Conservation (phyloP, 1,140 invertebrate genomes). For the roundworm (Caenorhabditis elegans) region DNA sequence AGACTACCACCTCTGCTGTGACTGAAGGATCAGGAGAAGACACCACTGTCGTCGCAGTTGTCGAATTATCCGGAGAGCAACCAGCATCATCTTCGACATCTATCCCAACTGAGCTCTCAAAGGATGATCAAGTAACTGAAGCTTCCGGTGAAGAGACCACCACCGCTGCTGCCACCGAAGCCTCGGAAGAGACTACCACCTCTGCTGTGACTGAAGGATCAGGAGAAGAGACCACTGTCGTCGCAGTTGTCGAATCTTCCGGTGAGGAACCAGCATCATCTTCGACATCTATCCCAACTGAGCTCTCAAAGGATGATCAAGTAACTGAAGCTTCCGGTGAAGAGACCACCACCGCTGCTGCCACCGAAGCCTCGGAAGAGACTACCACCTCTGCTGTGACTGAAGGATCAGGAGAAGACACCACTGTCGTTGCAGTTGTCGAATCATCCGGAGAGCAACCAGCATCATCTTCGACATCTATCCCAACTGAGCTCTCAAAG, state of each 20-base stretch:
- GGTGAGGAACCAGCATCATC: neutral
- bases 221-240: neutral
- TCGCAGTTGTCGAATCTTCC: neutral
- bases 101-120: neutral
- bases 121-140: neutral
- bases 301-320: neutral
- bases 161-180: neutral
- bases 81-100: neutral
- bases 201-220: neutral
- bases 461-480: neutral
- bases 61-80: neutral
- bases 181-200: slow-evolving; percentile 15
- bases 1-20: neutral
- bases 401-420: neutral
- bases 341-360: neutral
- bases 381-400: slow-evolving; percentile 19
- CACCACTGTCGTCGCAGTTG: neutral
- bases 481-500: neutral
- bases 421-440: neutral
- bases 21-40: neutral
- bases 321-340: neutral
- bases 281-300: neutral
- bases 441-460: neutral
- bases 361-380: neutral
- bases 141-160: neutral